Evolutionary conservation across 1,140 invertebrate genomes (phyloP).

Genomic region (Diorhabda elongata): DNA sequence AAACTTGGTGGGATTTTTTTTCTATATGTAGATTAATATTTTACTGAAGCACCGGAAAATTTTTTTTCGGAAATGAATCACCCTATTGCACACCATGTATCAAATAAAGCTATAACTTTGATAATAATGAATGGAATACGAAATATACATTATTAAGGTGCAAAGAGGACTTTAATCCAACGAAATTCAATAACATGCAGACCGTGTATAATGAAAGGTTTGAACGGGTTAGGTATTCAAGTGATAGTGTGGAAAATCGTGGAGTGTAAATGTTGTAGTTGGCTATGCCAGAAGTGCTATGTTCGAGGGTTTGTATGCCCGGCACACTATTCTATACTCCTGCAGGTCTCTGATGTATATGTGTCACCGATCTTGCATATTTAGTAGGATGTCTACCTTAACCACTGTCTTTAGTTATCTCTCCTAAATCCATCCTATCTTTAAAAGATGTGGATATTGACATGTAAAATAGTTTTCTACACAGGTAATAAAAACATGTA

Average conservation of each 20-base stretch:
- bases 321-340: conserved; percentile 25
- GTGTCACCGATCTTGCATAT: conserved; percentile 36
- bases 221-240: neutral
- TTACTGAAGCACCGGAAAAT: no score
- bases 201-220: neutral
- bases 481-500: no score
- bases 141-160: no score
- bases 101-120: no score
- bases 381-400: conserved; percentile 26
- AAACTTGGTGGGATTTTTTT: no score
- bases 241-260: conserved; percentile 6
- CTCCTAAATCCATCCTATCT: conserved; percentile 18
- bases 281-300: conserved; percentile 10
- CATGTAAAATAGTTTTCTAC: no score
- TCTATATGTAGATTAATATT: no score
- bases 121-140: no score
- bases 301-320: conserved; percentile 26
- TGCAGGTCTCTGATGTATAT: conserved; percentile 34
- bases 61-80: no score
- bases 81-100: no score
- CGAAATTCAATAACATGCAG: neutral
- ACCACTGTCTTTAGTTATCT: conserved; percentile 5
- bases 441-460: no score
- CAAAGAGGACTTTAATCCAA: neutral
- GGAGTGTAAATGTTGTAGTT: conserved; percentile 10